These are phyloP conservation scores for Oreochromis spilurus DNA, from an alignment of 2,113 vertebrate species.

Conservation along the genomic window DNA sequence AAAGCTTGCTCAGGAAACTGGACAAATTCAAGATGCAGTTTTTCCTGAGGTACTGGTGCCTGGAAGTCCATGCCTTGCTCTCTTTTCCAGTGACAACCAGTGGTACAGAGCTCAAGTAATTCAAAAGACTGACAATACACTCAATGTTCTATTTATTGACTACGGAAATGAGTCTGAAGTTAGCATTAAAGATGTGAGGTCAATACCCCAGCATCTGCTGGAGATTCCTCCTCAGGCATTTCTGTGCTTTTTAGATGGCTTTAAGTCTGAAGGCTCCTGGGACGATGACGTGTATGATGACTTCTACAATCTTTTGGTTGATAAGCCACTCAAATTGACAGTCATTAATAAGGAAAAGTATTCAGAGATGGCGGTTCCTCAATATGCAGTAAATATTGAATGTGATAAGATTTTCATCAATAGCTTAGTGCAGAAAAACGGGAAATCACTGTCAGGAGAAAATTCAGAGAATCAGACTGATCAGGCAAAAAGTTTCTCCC, in stretches of 20 bases:
- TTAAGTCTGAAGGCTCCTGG: conserved; percentile 74
- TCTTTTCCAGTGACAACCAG: conserved; percentile 69
- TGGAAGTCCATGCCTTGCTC: conserved; percentile 77
- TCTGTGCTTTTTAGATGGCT: conserved; percentile 77
- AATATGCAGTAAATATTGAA: conserved; percentile 73
- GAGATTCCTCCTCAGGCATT: conserved; percentile 77
- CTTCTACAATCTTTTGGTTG: conserved; percentile 69
- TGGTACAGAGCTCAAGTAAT: conserved; percentile 80
- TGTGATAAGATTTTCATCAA: conserved; percentile 67
- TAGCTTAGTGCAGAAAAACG: conserved; percentile 74
- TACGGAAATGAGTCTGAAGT: conserved; percentile 77
- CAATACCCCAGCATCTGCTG: conserved; percentile 68
- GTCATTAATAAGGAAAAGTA: conserved; percentile 47
- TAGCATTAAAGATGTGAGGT: conserved; percentile 57
- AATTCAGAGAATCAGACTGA: not conserved
- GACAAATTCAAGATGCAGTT: conserved; percentile 5
- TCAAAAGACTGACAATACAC: not conserved
- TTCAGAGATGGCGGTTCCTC: conserved; percentile 43
- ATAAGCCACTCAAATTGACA: conserved; percentile 71
- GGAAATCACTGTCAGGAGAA: conserved; percentile 29
- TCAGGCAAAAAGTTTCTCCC: not conserved
- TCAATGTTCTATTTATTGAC: conserved; percentile 77
- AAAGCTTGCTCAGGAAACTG: conserved; percentile 62
- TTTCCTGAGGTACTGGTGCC: conserved; percentile 27
- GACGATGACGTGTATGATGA: conserved; percentile 67